Evolutionary conservation across 1,140 invertebrate genomes (phyloP), one percentile per base, ranked within the genome.

Genomic region (Drosophila littoralis): DNA sequence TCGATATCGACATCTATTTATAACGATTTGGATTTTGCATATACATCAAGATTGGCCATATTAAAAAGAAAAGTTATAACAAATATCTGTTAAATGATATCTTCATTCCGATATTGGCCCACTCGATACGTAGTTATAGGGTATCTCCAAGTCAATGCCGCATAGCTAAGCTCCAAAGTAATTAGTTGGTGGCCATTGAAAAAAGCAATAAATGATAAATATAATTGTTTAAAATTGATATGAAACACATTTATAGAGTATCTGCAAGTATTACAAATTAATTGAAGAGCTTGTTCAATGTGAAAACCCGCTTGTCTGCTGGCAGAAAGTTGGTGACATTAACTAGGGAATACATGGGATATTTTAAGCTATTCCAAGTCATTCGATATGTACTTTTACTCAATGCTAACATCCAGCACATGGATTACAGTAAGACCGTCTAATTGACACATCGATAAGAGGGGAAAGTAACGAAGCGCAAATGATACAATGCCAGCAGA

Each of bases 401-500:
- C 83, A 83, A 73, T 79, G 67, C 64, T 66, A 66, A 60, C 68
- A 71, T 74, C 55, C 50, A 72, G 66, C 70, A 76, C 76, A 88
- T 70, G 81, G 64, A 79, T 85, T 84, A 79, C 72, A 77, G 54
- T 79, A 79, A 86, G 70, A 68, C 79, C 83, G 83, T 79, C 88
- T 86, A 86, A 86, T 86, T 86, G 83, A 86, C 83, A 88, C 73
- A 86, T 88, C 76, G 83, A 83, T 55, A 55, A 69, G 61, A 60
- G 55, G 15, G 32, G 46, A 13, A 43, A 46, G 70, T 52, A 67
- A 52, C 43, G 33, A 45, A 45, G 38, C 48, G 43, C 7, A 40
- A 38, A 2, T 33, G 50, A 52, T 40, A 48, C 46, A 48, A 61
- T 58, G 58, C 42, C 58, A n/a, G n/a, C n/a, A n/a, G n/a, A n/a